Conservation (phyloP, 2,888 invertebrate species). For the Junonia oenone region DNA sequence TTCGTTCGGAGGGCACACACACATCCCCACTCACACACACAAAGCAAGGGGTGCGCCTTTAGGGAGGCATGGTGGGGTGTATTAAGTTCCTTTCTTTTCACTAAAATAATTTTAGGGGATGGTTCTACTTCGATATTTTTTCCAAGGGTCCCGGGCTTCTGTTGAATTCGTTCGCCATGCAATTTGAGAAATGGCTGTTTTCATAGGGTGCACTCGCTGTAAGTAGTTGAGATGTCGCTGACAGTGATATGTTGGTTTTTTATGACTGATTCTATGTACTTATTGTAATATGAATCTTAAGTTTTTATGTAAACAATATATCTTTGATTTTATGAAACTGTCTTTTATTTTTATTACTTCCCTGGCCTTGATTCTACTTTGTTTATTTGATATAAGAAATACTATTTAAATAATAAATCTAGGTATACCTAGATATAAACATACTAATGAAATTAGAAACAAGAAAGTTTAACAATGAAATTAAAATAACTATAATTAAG, state of each 20-base stretch:
- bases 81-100: slow-evolving; percentile 80
- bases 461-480: no score
- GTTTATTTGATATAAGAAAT: no score
- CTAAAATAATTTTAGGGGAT: slow-evolving; percentile 80
- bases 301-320: background rate
- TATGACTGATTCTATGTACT: slow-evolving; percentile 3
- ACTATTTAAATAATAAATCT: no score
- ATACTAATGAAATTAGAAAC: no score
- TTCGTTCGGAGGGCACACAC: slow-evolving; percentile 63
- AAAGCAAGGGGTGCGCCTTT: slow-evolving; percentile 60
- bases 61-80: slow-evolving; percentile 72
- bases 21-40: slow-evolving; percentile 41
- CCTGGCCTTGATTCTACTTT: no score
- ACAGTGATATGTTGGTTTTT: slow-evolving; percentile 37
- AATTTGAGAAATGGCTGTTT: slow-evolving; percentile 70
- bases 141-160: slow-evolving; percentile 57
- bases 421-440: no score
- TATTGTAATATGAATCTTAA: background rate
- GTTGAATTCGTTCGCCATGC: slow-evolving; percentile 60
- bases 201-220: slow-evolving; percentile 42
- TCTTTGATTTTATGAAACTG: background rate
- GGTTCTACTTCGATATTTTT: slow-evolving; percentile 77
- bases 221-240: slow-evolving; percentile 57
- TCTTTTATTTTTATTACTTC: no score
- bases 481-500: no score